Evolutionary conservation across 2,888 invertebrate genomes (phyloP).

Genomic region (Cephus rjabovi): DNA sequence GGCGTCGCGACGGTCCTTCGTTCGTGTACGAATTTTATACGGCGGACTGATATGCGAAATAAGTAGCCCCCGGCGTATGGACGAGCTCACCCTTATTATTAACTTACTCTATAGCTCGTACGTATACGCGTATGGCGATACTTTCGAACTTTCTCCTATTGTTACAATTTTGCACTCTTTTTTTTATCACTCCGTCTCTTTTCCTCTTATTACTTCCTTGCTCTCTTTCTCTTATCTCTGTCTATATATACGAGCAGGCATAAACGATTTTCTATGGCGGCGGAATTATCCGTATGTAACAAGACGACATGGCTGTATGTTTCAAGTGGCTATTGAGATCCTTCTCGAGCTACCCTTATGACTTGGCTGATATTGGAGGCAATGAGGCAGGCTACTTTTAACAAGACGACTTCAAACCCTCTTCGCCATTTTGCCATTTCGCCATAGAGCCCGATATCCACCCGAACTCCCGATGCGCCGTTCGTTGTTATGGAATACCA

Average conservation of each 20-base stretch:
- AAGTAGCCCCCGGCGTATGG: constrained; percentile 52
- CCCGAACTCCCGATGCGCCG: constrained; percentile 17
- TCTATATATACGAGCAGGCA: background rate
- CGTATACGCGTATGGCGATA: background rate
- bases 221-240: background rate
- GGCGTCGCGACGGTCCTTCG: constrained; percentile 2
- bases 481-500: constrained; percentile 42
- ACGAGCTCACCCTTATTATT: constrained; percentile 3
- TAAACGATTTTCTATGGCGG: background rate
- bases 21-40: constrained; percentile 49
- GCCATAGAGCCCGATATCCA: constrained; percentile 1
- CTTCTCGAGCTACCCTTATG: constrained; percentile 48
- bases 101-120: background rate
- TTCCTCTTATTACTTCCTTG: too few relatives aligned
- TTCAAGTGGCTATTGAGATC: constrained; percentile 62
- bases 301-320: constrained; percentile 13
- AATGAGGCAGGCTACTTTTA: constrained; percentile 66
- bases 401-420: constrained; percentile 57
- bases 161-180: background rate
- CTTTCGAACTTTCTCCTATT: background rate
- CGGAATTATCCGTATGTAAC: constrained; percentile 3
- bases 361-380: constrained; percentile 62
- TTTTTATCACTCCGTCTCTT: too few relatives aligned
- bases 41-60: constrained; percentile 58
- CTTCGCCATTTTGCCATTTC: constrained; percentile 25